Evolutionary conservation across 2,797 vertebrate genomes (phyloP).

Genomic region (Thamnophis elegans): DNA sequence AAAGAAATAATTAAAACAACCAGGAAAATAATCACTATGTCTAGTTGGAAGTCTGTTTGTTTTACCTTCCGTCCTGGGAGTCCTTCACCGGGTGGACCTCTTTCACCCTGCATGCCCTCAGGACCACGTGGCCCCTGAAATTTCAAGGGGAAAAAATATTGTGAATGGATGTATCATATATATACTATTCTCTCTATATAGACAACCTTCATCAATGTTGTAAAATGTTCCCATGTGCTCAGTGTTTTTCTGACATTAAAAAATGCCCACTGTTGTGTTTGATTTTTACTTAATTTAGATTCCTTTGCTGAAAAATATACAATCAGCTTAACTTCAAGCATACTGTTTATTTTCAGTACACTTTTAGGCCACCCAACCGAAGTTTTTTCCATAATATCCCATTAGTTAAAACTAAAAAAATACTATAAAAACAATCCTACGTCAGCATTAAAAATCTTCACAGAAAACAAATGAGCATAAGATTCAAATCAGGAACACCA

Average conservation of each 20-base stretch:
- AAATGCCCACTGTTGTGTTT: neutral
- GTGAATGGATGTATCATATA: neutral
- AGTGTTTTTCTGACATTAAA: neutral
- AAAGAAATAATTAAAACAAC: neutral
- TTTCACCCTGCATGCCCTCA: constrained; percentile 75
- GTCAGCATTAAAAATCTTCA: neutral
- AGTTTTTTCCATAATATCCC: neutral
- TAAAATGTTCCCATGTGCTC: neutral
- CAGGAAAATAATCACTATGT: neutral
- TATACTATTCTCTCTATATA: no score
- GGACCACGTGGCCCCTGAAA: constrained; percentile 76
- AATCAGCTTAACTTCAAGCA: neutral
- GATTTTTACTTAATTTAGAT: neutral
- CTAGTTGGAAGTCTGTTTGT: neutral
- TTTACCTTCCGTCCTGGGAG: constrained; percentile 82
- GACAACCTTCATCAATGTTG: neutral
- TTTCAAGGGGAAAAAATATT: constrained; percentile 15
- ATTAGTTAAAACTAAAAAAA: neutral
- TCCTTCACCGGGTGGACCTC: constrained; percentile 78
- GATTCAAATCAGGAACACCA: neutral
- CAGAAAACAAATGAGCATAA: neutral
- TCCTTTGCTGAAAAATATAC: neutral
- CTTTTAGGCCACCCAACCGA: neutral
- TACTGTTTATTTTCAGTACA: neutral
- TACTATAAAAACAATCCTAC: neutral